These are phyloP conservation scores for Nasonovia ribisnigri DNA, from an alignment of 2,888 invertebrate species.

Conservation along the genomic window DNA sequence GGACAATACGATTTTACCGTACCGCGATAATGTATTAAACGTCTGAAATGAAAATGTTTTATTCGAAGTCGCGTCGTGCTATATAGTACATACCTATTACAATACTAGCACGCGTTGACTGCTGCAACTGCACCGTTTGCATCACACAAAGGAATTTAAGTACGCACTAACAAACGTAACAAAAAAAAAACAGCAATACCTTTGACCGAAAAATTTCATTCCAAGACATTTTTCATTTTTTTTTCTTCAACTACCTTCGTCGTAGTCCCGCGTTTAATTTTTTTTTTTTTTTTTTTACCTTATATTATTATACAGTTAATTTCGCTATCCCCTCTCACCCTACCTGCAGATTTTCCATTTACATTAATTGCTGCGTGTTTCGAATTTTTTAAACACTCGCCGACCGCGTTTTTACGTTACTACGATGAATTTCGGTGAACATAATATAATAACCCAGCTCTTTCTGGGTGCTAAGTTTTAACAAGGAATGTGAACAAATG, in stretches of 20 bases:
- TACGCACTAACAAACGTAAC: neutral
- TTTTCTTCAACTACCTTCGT: neutral
- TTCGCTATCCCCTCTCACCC: neutral
- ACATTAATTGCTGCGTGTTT: constrained; percentile 5
- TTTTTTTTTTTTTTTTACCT: no score
- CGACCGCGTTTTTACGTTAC: neutral
- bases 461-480: neutral
- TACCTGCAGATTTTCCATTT: constrained; percentile 24
- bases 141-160: neutral
- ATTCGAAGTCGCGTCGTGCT: neutral
- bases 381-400: neutral
- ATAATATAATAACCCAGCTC: constrained; percentile 13
- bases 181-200: neutral
- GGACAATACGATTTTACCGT: neutral
- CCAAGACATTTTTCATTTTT: neutral
- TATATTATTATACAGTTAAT: neutral
- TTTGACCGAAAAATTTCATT: constrained; percentile 1
- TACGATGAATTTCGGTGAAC: neutral
- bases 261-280: neutral
- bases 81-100: neutral
- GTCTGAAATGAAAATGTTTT: neutral
- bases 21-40: neutral
- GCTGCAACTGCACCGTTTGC: neutral
- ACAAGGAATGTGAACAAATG: neutral
- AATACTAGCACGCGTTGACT: neutral